Conservation (phyloP, 2,113 vertebrate genomes). For the Campylomormyrus numenius region DNA sequence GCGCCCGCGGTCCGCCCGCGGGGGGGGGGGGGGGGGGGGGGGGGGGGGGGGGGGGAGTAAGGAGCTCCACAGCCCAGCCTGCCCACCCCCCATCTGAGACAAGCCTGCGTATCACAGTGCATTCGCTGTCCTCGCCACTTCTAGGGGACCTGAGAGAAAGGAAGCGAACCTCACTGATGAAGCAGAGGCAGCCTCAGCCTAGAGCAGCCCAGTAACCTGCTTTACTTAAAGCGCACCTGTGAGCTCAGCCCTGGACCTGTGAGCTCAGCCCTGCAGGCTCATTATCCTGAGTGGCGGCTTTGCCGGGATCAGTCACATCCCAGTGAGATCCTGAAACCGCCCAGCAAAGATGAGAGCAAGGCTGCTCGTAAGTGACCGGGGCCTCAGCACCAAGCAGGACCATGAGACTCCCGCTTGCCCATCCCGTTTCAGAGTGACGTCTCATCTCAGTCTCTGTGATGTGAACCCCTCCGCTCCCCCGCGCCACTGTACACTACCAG, state of each 20-base stretch:
- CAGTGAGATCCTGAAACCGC: not conserved
- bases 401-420: not conserved
- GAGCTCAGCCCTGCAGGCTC: not conserved
- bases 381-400: not conserved
- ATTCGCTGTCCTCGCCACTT: not conserved
- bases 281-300: not conserved
- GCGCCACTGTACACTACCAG: no score
- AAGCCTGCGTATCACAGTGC: not conserved
- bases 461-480: not conserved
- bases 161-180: not conserved
- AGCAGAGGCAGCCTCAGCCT: not conserved
- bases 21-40: not conserved
- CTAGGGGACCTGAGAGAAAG: not conserved
- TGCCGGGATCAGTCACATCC: not conserved
- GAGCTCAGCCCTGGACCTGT: not conserved
- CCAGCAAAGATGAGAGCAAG: not conserved
- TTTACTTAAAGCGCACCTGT: not conserved
- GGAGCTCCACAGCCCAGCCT: not conserved
- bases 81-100: not conserved
- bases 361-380: not conserved
- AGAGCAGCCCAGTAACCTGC: not conserved
- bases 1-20: no score
- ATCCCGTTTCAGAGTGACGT: not conserved
- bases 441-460: not conserved
- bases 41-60: not conserved